Percentiles rank a stretch among this genome's conserved stretches.
Evolutionary conservation across 2,797 vertebrate genomes (phyloP).

Genomic region (Lindbergichthys nudifrons): DNA sequence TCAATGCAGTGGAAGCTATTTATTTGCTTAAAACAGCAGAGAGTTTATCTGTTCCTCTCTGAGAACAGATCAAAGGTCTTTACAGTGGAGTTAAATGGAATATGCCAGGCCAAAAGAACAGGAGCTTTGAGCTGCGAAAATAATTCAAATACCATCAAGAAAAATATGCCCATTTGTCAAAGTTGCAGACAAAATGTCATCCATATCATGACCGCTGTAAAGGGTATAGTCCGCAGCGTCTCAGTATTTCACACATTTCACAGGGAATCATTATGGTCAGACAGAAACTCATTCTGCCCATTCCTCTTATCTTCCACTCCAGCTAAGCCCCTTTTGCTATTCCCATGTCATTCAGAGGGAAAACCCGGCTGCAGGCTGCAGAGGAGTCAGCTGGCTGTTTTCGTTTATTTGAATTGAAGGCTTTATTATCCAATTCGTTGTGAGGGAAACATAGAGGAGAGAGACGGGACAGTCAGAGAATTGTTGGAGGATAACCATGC

Average conservation of each 20-base stretch:
- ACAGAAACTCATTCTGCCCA: conserved; percentile 54
- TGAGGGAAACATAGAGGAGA: conserved; percentile 6
- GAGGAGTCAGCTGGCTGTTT: conserved; percentile 32
- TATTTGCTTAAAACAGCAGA: conserved; percentile 22
- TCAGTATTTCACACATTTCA: conserved; percentile 49
- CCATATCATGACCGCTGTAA: conserved; percentile 6
- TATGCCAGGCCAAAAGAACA: not conserved
- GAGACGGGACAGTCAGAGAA: conserved; percentile 6
- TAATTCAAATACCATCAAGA: conserved; percentile 18
- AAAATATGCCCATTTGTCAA: not conserved
- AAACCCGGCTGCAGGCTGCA: conserved; percentile 27
- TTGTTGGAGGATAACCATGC: conserved; percentile 23
- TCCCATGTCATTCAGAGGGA: conserved; percentile 50
- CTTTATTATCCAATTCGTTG: conserved; percentile 64
- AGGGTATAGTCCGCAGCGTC: not conserved
- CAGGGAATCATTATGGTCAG: conserved; percentile 50
- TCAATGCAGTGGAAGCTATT: conserved; percentile 21
- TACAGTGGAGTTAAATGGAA: conserved; percentile 8
- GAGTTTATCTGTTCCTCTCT: not conserved
- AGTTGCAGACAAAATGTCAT: not conserved
- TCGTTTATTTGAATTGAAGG: conserved; percentile 65
- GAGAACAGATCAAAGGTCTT: conserved; percentile 10
- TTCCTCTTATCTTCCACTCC: conserved; percentile 61
- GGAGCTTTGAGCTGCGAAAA: conserved; percentile 12
- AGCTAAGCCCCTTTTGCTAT: conserved; percentile 51